Evolutionary conservation across 2,797 vertebrate genomes (phyloP), one percentile per base, ranked within the genome.

Genomic region (Kryptopterus vitreolus): DNA sequence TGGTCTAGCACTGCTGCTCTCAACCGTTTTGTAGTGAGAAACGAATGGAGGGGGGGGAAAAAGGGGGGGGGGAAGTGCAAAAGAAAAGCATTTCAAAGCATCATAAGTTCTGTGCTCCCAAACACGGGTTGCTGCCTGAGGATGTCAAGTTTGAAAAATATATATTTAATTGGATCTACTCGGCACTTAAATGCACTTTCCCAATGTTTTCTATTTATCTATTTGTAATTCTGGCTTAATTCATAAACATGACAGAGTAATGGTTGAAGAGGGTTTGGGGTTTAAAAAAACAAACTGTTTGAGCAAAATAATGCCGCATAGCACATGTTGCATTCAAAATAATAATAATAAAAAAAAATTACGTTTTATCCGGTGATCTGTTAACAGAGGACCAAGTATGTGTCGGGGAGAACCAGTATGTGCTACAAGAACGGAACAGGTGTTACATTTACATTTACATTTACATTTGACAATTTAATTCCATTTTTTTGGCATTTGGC

Each of bases 21-120:
- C 82, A 75, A 85, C 91, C 88, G 88, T 91, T 95, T 94, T 94
- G 92, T 93, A 90, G 89, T 87, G 83, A 92, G 90, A 90, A 89
- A 82, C 48, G 66, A 69, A 22, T 43, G 66, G 26, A 53, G 31
- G n/a, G n/a, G n/a, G n/a, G n/a, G n/a, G n/a, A n/a, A n/a, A n/a
- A n/a, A n/a, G n/a, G n/a, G n/a, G n/a, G n/a, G n/a, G n/a, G n/a
- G n/a, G 53, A 63, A 74, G 68, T 75, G 77, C 48, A 43, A 83
- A 83, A 84, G 82, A 80, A 84, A 87, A 82, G 79, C 80, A 83
- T 92, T 92, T 92, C 85, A 89, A 92, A 92, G 93, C 91, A 93
- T 93, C 93, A 91, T 88, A 88, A 89, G 92, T 92, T 91, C 89
- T 89, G 86, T 86, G 83, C 91, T 87, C 77, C 78, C 81, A 89